Base-by-base conservation (phyloP, 2,888 invertebrate species). In the Sarcophaga rosellei region DNA sequence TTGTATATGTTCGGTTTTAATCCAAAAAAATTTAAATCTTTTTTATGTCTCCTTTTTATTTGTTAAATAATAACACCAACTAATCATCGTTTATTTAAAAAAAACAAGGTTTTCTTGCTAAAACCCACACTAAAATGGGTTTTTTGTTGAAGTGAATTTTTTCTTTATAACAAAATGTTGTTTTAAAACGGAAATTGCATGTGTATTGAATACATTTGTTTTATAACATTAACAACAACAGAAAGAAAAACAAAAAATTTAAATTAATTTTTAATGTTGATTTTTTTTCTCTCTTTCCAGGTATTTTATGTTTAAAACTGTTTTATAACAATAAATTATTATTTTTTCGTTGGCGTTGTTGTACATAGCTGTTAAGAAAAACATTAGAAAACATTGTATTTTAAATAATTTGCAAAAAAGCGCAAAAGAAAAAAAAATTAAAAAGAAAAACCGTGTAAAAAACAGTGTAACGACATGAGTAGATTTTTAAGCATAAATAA, bases 121-220 rank as follows among this genome's bases (percentile, higher is more conserved):
- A 35, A 0, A 35, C 35, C 35, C 35, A 35, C 8, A 10, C 35
- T 35, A 35, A 35, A 35, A 35, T 8, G 35, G 25, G 1, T 8
- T 35, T 35, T 35, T 6, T 25, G 5, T 35, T 35, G 35, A 6
- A 6, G 35, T 35, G 35, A 35, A 35, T 35, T 35, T 35, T 35
- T 78, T 81, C 17, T 53, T 12, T 4, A 5, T 17, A 53, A 35
- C 35, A 35, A 35, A 35, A 35, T 35, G 53, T 53, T 53, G 74
- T 84, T 84, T 78, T 82, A 69, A 75, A 84, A 63, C 85, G 81
- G 81, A 84, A 85, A 87, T 84, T 85, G 85, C 87, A 87, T 85
- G 85, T 87, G 85, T 86, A 86, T 84, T 70, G 21, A 35, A 85
- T 78, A 83, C 62, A 15, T 74, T 74, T 77, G 53, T 25, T 70